phyloP scores from a whole-genome alignment of 2,797 vertebrate species.

The Karalla daura region DNA sequence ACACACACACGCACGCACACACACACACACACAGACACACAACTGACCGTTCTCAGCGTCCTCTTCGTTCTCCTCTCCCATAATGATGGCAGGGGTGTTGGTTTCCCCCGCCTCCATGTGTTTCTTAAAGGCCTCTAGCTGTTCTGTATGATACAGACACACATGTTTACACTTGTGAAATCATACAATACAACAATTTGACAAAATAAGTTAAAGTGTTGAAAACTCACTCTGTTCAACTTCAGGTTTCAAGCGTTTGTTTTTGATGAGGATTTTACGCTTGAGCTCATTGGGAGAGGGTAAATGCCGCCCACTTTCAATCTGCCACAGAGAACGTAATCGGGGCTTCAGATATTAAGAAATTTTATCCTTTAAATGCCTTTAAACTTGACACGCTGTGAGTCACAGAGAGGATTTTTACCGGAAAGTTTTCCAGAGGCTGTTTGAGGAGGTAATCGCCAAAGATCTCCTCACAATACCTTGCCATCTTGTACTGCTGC shows the following conservation, averaged over 20 bases:
- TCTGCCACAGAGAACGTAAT: conserved; percentile 74
- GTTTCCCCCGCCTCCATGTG: conserved; percentile 98
- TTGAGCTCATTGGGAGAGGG: conserved; percentile 96
- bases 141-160: conserved; percentile 83
- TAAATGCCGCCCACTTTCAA: conserved; percentile 89
- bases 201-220: too few species aligned
- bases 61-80: conserved; percentile 96
- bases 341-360: neutral
- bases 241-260: conserved; percentile 97
- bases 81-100: conserved; percentile 90
- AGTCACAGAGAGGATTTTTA: conserved; percentile 65
- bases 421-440: conserved; percentile 91
- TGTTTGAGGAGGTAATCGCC: conserved; percentile 95
- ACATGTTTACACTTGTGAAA: conserved; percentile 20
- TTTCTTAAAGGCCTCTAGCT: conserved; percentile 96
- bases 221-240: conserved; percentile 95
- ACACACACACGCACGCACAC: neutral
- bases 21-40: neutral
- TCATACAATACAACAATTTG: too few species aligned
- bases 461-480: conserved; percentile 98
- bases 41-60: conserved; percentile 91
- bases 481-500: conserved; percentile 99
- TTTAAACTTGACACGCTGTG: neutral
- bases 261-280: conserved; percentile 99
- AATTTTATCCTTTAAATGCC: neutral